Evolutionary conservation across 2,888 invertebrate species (phyloP).

Genomic region (Oscheius sp.): DNA sequence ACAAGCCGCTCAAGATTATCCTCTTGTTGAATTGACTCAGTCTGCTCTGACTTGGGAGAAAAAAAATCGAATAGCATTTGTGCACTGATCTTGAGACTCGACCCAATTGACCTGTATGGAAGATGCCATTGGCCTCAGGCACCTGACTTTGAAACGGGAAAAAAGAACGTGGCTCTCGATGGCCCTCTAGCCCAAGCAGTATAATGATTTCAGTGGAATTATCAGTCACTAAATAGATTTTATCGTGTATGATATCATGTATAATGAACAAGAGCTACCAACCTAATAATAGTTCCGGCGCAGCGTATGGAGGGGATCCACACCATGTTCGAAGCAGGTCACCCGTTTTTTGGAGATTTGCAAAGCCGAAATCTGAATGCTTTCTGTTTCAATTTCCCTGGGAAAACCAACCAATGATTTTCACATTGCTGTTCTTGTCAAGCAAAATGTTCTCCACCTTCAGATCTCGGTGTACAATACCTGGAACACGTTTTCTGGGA

Average conservation of each 20-base stretch:
- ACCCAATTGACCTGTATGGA: conserved; percentile 4
- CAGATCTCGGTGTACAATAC: conserved; percentile 70
- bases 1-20: too few species aligned
- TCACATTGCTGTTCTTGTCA: conserved; percentile 61
- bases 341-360: conserved; percentile 82
- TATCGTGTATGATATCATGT: not conserved
- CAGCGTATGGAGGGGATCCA: conserved; percentile 93
- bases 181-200: conserved; percentile 22
- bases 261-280: not conserved
- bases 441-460: conserved; percentile 70
- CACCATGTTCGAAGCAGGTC: conserved; percentile 84
- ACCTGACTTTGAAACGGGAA: conserved; percentile 23
- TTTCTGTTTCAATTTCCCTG: not conserved
- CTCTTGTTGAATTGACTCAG: too few species aligned
- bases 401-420: conserved; percentile 74
- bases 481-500: conserved; percentile 24
- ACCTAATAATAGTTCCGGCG: conserved; percentile 95
- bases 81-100: too few species aligned
- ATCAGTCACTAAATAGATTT: conserved; percentile 1
- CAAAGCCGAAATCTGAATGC: conserved; percentile 88
- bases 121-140: conserved; percentile 1
- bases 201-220: conserved; percentile 20
- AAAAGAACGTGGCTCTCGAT: conserved; percentile 10
- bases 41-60: too few species aligned
- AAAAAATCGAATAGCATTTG: too few species aligned